These are phyloP conservation scores for Iguana delicatissima DNA, from an alignment of 2,797 vertebrate species.

Conservation along the genomic window DNA sequence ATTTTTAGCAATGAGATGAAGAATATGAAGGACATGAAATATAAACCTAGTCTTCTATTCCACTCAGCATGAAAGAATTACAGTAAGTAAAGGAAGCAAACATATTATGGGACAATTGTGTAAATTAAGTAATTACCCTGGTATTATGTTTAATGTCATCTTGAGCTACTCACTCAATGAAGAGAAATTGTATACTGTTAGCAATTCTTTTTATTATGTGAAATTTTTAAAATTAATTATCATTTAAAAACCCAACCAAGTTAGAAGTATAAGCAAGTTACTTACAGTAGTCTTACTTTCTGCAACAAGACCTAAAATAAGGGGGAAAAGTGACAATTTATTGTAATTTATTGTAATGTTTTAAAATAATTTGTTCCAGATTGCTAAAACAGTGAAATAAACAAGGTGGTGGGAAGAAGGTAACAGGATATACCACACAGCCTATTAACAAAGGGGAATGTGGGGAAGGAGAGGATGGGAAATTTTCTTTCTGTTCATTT, in stretches of 20 bases:
- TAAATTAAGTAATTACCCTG: not conserved
- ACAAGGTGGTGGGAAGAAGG: not conserved
- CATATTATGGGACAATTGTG: not conserved
- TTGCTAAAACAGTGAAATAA: not conserved
- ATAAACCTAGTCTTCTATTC: not conserved
- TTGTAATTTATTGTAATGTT: not conserved
- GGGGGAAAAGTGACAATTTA: not conserved
- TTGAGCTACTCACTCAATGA: not conserved
- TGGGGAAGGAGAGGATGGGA: not conserved
- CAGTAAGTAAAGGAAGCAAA: not conserved
- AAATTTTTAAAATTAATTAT: not conserved
- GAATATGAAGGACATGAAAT: not conserved
- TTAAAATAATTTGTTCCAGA: not conserved
- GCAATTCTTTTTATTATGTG: not conserved
- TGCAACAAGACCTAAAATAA: constrained; percentile 77
- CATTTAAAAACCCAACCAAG: not conserved
- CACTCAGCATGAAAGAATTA: not conserved
- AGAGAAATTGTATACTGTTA: not conserved
- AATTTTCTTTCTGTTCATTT: not conserved
- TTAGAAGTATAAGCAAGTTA: not conserved
- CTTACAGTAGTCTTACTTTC: constrained; percentile 88
- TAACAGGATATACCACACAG: not conserved
- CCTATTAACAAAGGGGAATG: not conserved
- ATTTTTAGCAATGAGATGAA: not conserved
- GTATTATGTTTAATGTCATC: not conserved